Base-by-base conservation (phyloP, 2,797 vertebrate genomes). In the Clarias fuscus region DNA sequence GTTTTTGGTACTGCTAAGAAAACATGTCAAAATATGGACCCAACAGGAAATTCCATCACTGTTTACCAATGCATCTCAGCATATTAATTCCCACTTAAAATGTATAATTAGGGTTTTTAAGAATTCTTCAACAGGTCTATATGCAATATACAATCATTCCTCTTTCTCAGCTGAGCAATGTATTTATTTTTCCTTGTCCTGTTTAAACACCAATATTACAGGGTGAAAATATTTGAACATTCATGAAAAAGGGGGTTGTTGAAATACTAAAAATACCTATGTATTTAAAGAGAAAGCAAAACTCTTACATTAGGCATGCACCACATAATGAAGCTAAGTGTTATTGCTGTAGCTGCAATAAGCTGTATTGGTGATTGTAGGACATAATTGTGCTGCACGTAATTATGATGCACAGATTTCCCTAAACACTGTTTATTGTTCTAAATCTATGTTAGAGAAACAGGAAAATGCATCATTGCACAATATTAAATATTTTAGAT, bases 361-460 rank as follows among this genome's bases (percentile, higher is more conserved):
- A 82, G 62, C 24, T 20, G 15, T 17, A 20, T 30, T 82, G 62
- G 27, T 80, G 5, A 64, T 65, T 80, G 13, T 80, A 64, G 22
- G 22, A 64, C n/a, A 8, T 14, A 18, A 56, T 56, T 56, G 53
- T 65, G 14, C 17, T 10, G 40, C 15, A 65, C 61, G 4, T 80
- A 64, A 80, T 80, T 43, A 65, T 48, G 37, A n/a, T 48, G 79
- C 79, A 67, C 79, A 81, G 15, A 64, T 82, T 82, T 82, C 64
- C 62, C 62, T 82, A 82, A 82, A 48, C 53, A 64, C 79, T 22
- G n/a, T 67, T 82, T 82, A 67, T n/a, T 80, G 77, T 82, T 67
- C 40, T 7, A 10, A 53, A 40, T 67, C 79, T 56, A 61, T 24
- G 30, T 37, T 61, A 37, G 11, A 30, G 64, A 10, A 10, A 24